These are phyloP conservation scores for Teleopsis dalmanni DNA, from an alignment of 1,140 invertebrate genomes.

Conservation along the genomic window DNA sequence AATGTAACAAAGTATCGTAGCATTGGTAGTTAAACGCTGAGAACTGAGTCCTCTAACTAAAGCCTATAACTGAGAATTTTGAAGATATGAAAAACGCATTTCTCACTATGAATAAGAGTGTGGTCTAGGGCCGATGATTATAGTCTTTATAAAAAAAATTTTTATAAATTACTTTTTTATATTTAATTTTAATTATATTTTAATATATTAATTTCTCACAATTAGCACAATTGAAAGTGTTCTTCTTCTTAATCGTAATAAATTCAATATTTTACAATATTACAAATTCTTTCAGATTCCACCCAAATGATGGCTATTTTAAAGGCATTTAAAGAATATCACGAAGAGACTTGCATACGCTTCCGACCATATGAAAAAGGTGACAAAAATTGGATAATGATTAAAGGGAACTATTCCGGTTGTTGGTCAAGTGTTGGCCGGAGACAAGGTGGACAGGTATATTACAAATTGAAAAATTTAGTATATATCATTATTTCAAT, in stretches of 20 bases:
- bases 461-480: not conserved
- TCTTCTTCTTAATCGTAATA: not conserved
- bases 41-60: too few relatives aligned
- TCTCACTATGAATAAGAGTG: too few relatives aligned
- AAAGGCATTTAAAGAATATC: conserved; percentile 60
- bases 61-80: too few relatives aligned
- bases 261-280: not conserved
- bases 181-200: too few relatives aligned
- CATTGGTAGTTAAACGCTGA: too few relatives aligned
- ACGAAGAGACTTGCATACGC: conserved; percentile 63
- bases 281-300: conserved; percentile 31
- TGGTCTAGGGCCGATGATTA: too few relatives aligned
- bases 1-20: too few relatives aligned
- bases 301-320: conserved; percentile 51
- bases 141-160: too few relatives aligned
- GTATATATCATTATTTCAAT: not conserved
- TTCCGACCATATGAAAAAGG: conserved; percentile 61
- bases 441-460: conserved; percentile 50
- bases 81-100: too few relatives aligned
- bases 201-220: not conserved
- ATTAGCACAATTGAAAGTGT: not conserved
- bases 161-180: too few relatives aligned
- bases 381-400: conserved; percentile 55
- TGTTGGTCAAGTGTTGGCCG: conserved; percentile 75
- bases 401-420: conserved; percentile 60